These are phyloP conservation scores for Eclectus roratus DNA, from an alignment of 2,113 vertebrate species.

Conservation along the genomic window DNA sequence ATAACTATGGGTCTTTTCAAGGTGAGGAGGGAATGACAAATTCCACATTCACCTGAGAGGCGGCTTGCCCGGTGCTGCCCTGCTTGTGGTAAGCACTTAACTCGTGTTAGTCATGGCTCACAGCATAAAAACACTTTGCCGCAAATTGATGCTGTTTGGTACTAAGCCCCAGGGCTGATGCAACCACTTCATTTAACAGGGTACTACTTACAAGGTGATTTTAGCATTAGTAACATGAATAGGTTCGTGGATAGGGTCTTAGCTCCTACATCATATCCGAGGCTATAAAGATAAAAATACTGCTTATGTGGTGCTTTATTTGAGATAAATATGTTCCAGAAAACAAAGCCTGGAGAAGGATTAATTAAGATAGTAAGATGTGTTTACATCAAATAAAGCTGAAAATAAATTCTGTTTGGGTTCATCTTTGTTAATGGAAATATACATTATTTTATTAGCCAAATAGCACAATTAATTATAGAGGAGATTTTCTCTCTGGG, in stretches of 20 bases:
- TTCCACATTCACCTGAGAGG: background rate
- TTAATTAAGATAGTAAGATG: background rate
- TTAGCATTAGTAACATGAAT: background rate
- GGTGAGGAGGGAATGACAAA: background rate
- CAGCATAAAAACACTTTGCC: background rate
- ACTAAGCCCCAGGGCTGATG: background rate
- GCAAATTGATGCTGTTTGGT: background rate
- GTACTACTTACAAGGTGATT: background rate
- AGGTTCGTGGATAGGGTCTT: background rate
- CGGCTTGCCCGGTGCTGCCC: background rate
- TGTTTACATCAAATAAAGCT: constrained; percentile 15
- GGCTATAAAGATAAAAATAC: background rate
- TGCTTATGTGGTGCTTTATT: background rate
- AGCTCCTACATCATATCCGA: background rate
- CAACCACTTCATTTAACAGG: background rate
- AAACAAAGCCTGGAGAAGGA: constrained; percentile 1
- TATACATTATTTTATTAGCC: constrained; percentile 1
- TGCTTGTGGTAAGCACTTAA: background rate
- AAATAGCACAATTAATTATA: constrained; percentile 31
- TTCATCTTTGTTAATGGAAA: background rate
- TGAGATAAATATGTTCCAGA: background rate
- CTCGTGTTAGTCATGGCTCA: rapidly evolving
- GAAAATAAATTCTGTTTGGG: background rate
- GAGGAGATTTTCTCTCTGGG: background rate
- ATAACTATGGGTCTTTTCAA: too few relatives aligned